phyloP scores from a whole-genome alignment of 2,888 invertebrate genomes.

The Bhutanitis thaidina region DNA sequence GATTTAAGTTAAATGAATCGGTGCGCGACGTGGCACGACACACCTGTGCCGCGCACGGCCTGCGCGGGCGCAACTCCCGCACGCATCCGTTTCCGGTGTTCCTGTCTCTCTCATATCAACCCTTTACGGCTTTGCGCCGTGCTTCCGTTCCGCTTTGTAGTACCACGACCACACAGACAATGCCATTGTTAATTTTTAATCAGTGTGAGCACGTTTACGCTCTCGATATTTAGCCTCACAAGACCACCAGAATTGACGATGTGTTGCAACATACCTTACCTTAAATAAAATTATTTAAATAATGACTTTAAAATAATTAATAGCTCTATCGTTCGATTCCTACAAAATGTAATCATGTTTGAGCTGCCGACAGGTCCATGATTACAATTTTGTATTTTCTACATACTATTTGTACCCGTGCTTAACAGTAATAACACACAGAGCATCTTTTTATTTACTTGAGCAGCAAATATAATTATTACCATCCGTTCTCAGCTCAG shows the following conservation, averaged over 20 bases:
- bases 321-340: no score
- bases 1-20: conserved; percentile 41
- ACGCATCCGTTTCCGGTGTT: conserved; percentile 71
- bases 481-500: conserved; percentile 31
- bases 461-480: conserved; percentile 30
- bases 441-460: neutral
- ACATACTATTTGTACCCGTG: no score
- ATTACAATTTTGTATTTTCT: no score
- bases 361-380: no score
- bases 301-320: no score
- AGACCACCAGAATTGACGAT: no score
- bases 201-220: conserved; percentile 10
- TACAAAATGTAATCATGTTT: no score
- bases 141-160: conserved; percentile 35
- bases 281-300: no score
- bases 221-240: conserved; percentile 1
- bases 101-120: conserved; percentile 42
- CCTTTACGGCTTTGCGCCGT: conserved; percentile 31
- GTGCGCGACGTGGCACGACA: conserved; percentile 35
- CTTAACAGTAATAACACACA: neutral
- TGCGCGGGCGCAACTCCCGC: conserved; percentile 37
- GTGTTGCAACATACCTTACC: no score
- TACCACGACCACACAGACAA: conserved; percentile 23
- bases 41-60: conserved; percentile 43
- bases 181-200: conserved; percentile 16